Evolutionary conservation across 2,888 invertebrate species (phyloP), one percentile per base, ranked within the genome.

Genomic region (Dicycla oo): DNA sequence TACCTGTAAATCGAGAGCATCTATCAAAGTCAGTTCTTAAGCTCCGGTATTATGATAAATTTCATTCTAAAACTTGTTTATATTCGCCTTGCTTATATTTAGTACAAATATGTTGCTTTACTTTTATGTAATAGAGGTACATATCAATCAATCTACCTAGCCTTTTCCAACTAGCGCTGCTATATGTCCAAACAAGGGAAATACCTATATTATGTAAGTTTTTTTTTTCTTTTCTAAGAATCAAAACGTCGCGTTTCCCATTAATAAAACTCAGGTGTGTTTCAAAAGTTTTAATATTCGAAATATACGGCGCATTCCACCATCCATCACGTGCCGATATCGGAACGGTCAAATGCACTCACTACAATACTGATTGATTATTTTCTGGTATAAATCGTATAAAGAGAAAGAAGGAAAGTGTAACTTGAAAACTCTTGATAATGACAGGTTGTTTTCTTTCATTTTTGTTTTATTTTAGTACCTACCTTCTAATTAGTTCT

Each of bases 291-390:
- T 73, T 68, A 77, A 78, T 84, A 78, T 75, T 81, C 56, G 71
- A 61, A 78, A 83, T 75, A 75, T 62, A 72, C 45, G 56, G 53
- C 56, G 72, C 67, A 78, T 66, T 81, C 53, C 57, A 61, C 64
- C 78, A 84, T 84, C 81, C 74, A 86, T 84, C 83, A 84, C 7
- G 56, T 13, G 47, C 64, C 73, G 71, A 72, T 69, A 78, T 70
- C 64, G 61, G 67, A 73, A 72, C 83, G 84, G 78, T 84, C 86
- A 84, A 86, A 86, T 84, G 80, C 83, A 84, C 78, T 81, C 84
- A 74, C 84, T 81, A 63, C 81, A 75, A 49, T 81, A 74, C 78
- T 86, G 83, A 84, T 84, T 84, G 83, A 83, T 84, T 86, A 78
- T 83, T 68, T 81, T 83, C 73, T 81, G 68, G 57, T 69, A 45